Percentiles rank a stretch among this genome's conserved stretches.
phyloP scores from a whole-genome alignment of 2,113 vertebrate genomes.

The Psittacara wagleri region DNA sequence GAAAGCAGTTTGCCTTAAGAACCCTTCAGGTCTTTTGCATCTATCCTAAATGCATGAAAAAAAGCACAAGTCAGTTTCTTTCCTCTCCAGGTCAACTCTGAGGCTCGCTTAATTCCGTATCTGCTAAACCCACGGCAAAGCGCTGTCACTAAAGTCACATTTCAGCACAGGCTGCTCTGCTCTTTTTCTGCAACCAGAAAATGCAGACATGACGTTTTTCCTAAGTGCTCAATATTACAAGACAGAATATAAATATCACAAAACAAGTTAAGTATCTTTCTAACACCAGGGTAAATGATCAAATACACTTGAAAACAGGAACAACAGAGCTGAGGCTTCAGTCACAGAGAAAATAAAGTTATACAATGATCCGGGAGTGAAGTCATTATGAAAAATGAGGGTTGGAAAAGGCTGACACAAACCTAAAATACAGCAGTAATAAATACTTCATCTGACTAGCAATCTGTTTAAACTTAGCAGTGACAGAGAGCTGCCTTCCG shows the following conservation, averaged over 20 bases:
- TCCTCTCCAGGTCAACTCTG: conserved; percentile 64
- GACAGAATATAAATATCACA: conserved; percentile 72
- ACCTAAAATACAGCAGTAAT: conserved; percentile 74
- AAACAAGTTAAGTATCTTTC: conserved; percentile 70
- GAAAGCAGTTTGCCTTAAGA: conserved; percentile 14
- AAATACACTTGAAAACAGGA: conserved; percentile 69
- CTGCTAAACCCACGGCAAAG: conserved; percentile 44
- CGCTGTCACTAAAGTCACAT: conserved; percentile 40
- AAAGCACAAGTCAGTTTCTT: conserved; percentile 1
- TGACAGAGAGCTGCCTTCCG: conserved; percentile 65
- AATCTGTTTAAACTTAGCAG: conserved; percentile 70
- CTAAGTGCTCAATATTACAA: conserved; percentile 62
- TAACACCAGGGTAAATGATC: conserved; percentile 69
- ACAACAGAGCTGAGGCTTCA: conserved; percentile 64
- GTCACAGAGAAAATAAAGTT: conserved; percentile 70
- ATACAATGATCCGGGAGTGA: conserved; percentile 65
- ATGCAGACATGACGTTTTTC: conserved; percentile 67
- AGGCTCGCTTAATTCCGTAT: conserved; percentile 47
- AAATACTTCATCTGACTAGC: conserved; percentile 72
- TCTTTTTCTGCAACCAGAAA: conserved; percentile 59
- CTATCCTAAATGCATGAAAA: conserved; percentile 9
- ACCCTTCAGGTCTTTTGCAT: conserved; percentile 25
- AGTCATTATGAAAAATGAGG: conserved; percentile 73
- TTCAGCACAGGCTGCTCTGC: conserved; percentile 52
- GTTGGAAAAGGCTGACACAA: conserved; percentile 73